Conservation (phyloP, 2,113 vertebrate genomes). For the Rhea pennata region DNA sequence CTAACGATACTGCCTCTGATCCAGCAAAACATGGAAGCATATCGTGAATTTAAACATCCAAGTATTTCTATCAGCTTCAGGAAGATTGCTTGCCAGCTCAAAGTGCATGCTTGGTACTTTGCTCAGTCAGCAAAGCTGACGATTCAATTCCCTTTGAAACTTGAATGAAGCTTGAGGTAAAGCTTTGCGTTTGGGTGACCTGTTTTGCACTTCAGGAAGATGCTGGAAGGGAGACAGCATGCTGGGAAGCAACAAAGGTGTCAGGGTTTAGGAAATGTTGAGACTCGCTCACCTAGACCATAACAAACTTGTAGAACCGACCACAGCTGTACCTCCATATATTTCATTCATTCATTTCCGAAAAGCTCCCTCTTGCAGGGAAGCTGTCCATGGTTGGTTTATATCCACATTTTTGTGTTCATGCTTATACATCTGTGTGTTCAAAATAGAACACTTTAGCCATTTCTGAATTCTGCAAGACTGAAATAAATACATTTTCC, state of each 20-base stretch:
- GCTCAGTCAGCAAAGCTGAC: background rate
- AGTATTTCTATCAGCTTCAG: background rate
- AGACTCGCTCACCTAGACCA: background rate
- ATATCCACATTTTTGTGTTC: background rate
- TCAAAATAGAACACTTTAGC: slow-evolving; percentile 38
- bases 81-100: background rate
- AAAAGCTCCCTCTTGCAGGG: background rate
- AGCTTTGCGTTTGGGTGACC: background rate
- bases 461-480: background rate
- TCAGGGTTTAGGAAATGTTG: background rate
- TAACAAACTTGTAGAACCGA: background rate
- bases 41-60: background rate
- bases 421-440: background rate
- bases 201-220: background rate
- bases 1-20: background rate
- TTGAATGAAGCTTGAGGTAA: background rate
- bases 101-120: background rate
- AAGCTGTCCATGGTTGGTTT: background rate
- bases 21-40: background rate
- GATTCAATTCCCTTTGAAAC: background rate
- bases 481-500: background rate
- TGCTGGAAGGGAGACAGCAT: background rate
- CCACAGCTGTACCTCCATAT: background rate
- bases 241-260: background rate
- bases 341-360: background rate